These are phyloP conservation scores for Conistra vaccinii DNA, from an alignment of 2,888 invertebrate genomes.

Conservation along the genomic window DNA sequence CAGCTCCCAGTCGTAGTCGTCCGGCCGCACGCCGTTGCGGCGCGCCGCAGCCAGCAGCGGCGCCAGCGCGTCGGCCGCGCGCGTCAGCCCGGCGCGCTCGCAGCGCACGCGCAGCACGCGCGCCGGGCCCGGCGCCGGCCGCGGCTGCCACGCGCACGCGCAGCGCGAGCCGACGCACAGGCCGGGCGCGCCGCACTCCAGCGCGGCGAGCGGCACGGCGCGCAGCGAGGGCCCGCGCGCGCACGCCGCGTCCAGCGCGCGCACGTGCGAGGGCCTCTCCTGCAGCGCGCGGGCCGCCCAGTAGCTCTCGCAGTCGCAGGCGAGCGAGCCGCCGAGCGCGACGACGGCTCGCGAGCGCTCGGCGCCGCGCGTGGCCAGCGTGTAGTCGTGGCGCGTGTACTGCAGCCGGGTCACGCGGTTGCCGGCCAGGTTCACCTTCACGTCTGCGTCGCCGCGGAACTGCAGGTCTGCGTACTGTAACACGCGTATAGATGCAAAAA, in stretches of 20 bases:
- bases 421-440: slow-evolving; percentile 26
- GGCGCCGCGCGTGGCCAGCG: background rate
- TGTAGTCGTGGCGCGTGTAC: slow-evolving; percentile 40
- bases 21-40: background rate
- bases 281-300: slow-evolving; percentile 55
- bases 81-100: background rate
- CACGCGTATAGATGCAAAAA: too few species aligned
- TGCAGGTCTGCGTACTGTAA: slow-evolving; percentile 56
- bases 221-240: background rate
- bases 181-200: slow-evolving; percentile 3
- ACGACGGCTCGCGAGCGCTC: slow-evolving; percentile 4
- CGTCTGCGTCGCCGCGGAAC: slow-evolving; percentile 16
- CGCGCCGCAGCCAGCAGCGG: background rate
- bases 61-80: slow-evolving; percentile 1
- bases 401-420: slow-evolving; percentile 35
- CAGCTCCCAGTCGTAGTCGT: slow-evolving; percentile 42
- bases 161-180: slow-evolving; percentile 19
- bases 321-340: slow-evolving; percentile 14
- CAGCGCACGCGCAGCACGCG: slow-evolving; percentile 7
- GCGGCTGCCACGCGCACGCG: slow-evolving; percentile 2
- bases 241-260: background rate
- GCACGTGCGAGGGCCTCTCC: slow-evolving; percentile 17
- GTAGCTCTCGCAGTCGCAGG: slow-evolving; percentile 59
- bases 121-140: background rate
- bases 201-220: background rate